A percentile compares a stretch with the other conserved stretches of the same genome.
These are phyloP conservation scores for Orthochromis malagaraziensis DNA, from an alignment of 2,113 vertebrate genomes.

Conservation along the genomic window DNA sequence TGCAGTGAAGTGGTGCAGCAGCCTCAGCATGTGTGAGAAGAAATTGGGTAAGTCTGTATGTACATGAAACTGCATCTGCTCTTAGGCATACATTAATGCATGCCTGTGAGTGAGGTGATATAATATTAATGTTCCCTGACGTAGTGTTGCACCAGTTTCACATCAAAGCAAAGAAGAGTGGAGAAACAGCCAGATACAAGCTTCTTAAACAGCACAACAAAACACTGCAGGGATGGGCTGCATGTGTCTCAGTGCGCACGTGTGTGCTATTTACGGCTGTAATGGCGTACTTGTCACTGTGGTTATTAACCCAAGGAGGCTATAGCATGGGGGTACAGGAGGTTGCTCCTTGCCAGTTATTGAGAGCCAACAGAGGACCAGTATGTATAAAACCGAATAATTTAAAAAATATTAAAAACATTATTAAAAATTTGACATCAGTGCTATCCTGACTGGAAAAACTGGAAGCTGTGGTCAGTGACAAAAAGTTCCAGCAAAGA, in stretches of 20 bases:
- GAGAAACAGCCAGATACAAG: slow-evolving; percentile 24
- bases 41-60: background rate
- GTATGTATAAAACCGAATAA: background rate
- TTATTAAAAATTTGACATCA: background rate
- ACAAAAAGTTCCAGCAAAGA: background rate
- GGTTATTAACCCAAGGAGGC: background rate
- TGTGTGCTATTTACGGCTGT: background rate
- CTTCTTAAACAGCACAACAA: slow-evolving; percentile 33
- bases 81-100: background rate
- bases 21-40: background rate
- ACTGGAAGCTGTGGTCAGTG: background rate
- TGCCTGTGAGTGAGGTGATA: background rate
- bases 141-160: slow-evolving; percentile 46
- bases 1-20: slow-evolving; percentile 35
- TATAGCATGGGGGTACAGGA: background rate
- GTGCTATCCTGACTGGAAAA: background rate
- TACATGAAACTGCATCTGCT: background rate
- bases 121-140: slow-evolving; percentile 58
- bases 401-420: background rate
- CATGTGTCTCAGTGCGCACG: background rate
- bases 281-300: background rate
- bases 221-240: background rate
- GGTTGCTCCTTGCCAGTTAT: background rate
- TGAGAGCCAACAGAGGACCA: background rate
- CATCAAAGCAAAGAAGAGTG: slow-evolving; percentile 41